phyloP scores from a whole-genome alignment of 2,888 invertebrate species.

The Dusona sp. region DNA sequence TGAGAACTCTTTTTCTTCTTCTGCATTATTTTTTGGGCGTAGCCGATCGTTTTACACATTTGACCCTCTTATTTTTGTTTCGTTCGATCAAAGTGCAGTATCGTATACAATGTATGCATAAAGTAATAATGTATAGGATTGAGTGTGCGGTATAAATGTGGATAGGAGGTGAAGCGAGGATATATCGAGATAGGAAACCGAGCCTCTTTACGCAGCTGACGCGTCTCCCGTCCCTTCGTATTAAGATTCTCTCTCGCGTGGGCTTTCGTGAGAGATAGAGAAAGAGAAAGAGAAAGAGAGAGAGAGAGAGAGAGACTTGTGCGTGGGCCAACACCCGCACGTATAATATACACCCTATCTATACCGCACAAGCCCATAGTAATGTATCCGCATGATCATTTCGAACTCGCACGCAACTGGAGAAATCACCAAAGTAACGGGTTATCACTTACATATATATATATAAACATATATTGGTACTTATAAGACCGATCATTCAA shows the following conservation, averaged over 20 bases:
- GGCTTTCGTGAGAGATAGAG: constrained; percentile 12
- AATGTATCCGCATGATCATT: constrained; percentile 67
- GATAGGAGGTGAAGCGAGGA: constrained; percentile 33
- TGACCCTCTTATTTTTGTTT: not conserved
- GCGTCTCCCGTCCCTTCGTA: constrained; percentile 72
- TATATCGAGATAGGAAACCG: constrained; percentile 62
- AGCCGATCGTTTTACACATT: not conserved
- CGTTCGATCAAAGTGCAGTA: not conserved
- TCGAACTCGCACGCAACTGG: constrained; percentile 61
- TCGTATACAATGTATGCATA: not conserved
- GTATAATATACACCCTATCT: constrained; percentile 55
- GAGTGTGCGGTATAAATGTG: constrained; percentile 2
- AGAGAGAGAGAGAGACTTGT: constrained; percentile 43
- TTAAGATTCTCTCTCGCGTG: constrained; percentile 60
- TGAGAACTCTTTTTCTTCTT: not conserved
- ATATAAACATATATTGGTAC: constrained; percentile 22
- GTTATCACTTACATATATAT: constrained; percentile 32
- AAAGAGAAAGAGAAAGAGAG: constrained; percentile 21
- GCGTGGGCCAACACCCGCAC: constrained; percentile 80
- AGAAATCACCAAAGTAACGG: constrained; percentile 64
- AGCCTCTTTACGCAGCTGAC: constrained; percentile 81
- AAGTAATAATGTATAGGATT: constrained; percentile 6
- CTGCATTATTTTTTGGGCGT: too few species aligned
- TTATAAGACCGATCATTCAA: constrained; percentile 66
- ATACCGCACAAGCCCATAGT: constrained; percentile 50